These are phyloP conservation scores for Lepidurus couesii DNA, from an alignment of 1,140 invertebrate species.

Conservation along the genomic window DNA sequence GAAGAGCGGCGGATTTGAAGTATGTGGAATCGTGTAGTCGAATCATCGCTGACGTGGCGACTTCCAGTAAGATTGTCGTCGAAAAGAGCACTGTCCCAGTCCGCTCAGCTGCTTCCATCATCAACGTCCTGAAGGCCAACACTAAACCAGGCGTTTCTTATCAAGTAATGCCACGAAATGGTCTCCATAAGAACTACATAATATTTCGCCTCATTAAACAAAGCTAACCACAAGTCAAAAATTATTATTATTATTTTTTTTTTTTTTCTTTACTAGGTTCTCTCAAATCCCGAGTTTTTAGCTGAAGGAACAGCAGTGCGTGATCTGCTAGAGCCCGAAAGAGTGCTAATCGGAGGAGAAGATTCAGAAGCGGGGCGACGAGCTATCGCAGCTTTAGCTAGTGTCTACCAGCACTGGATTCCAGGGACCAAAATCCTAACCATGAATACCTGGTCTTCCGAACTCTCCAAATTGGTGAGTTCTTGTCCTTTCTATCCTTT, in stretches of 20 bases:
- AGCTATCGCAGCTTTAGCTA: constrained; percentile 78
- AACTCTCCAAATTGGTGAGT: constrained; percentile 86
- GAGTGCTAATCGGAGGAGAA: constrained; percentile 96
- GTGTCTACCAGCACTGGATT: constrained; percentile 95
- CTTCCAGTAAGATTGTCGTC: constrained; percentile 92
- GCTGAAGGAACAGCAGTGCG: constrained; percentile 97
- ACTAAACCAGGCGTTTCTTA: constrained; percentile 65
- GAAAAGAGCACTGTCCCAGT: constrained; percentile 99
- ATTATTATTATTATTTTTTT: not conserved
- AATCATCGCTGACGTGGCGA: constrained; percentile 86
- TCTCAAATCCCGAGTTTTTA: constrained; percentile 98
- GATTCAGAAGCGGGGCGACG: constrained; percentile 71
- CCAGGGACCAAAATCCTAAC: constrained; percentile 86
- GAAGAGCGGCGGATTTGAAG: constrained; percentile 94
- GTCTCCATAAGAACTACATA: not conserved
- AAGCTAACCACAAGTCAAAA: not conserved
- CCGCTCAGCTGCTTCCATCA: constrained; percentile 92
- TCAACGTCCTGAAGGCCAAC: constrained; percentile 87
- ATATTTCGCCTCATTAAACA: not conserved
- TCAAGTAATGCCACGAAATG: constrained; percentile 44
- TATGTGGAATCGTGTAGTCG: constrained; percentile 94
- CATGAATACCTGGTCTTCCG: constrained; percentile 98
- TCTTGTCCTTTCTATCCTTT: not conserved
- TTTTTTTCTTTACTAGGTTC: constrained; percentile 75
- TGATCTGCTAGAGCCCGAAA: constrained; percentile 86